Conservation (phyloP, 2,113 vertebrate species). For the Formicarius rufipectus region DNA sequence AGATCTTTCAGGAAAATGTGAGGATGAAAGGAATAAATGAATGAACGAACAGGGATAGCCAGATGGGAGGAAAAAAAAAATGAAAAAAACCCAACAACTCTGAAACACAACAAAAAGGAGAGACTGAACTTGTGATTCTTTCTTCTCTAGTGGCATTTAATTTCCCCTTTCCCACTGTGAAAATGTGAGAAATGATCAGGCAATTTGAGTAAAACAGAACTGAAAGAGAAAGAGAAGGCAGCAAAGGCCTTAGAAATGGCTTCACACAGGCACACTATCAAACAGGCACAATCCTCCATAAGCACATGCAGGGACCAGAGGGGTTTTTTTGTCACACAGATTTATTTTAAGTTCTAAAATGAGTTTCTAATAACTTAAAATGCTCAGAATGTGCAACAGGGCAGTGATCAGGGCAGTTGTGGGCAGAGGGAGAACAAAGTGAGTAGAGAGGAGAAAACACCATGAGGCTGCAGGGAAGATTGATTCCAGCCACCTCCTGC, state of each 20-base stretch:
- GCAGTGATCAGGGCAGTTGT: neutral
- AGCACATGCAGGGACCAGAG: neutral
- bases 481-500: neutral
- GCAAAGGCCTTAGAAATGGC: neutral
- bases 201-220: neutral
- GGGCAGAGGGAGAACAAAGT: neutral
- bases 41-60: neutral
- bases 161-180: neutral
- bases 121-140: neutral
- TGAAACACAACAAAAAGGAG: neutral
- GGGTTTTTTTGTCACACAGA: neutral
- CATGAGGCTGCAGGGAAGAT: neutral
- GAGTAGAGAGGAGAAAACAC: neutral
- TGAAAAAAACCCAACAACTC: neutral
- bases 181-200: constrained; percentile 3
- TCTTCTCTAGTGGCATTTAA: constrained; percentile 1
- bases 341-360: constrained; percentile 18
- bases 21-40: neutral
- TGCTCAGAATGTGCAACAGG: neutral
- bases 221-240: constrained; percentile 21
- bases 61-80: neutral
- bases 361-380: constrained; percentile 26
- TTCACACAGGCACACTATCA: neutral
- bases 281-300: fast-evolving
- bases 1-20: neutral